Evolutionary conservation across 2,113 vertebrate genomes (phyloP).

Genomic region (Chelonoidis abingdonii): DNA sequence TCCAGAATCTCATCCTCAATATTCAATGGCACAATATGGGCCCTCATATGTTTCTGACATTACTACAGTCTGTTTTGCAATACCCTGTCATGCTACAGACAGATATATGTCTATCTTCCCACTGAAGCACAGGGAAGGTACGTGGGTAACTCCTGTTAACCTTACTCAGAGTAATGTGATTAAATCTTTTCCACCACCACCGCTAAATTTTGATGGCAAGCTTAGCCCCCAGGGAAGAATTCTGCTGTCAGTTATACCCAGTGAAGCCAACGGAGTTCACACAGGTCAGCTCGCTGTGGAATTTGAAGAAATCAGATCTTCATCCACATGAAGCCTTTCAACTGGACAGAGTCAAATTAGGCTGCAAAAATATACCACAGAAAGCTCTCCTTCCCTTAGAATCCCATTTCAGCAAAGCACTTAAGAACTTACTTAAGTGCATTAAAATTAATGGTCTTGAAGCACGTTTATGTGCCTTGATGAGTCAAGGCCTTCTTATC

Average conservation of each 20-base stretch:
- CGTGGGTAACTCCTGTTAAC: not conserved
- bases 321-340: accelerated
- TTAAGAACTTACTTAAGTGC: not conserved
- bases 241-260: not conserved
- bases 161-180: constrained; percentile 31
- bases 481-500: not conserved
- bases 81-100: not conserved
- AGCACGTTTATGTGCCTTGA: not conserved
- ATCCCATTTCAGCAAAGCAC: not conserved
- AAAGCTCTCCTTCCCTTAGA: not conserved
- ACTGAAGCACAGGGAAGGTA: not conserved
- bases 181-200: constrained; percentile 15
- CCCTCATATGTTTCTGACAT: not conserved
- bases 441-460: not conserved
- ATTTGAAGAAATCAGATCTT: not conserved
- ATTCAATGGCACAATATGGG: not conserved
- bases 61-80: constrained; percentile 41
- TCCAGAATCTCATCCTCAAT: not conserved
- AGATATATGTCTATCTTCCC: not conserved
- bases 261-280: not conserved
- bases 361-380: not conserved
- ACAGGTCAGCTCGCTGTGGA: not conserved
- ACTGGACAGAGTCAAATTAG: not conserved
- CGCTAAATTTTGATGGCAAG: constrained; percentile 41
- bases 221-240: constrained; percentile 26